Conservation (phyloP, 2,888 invertebrate species). For the Eristalinus sepulchralis region DNA sequence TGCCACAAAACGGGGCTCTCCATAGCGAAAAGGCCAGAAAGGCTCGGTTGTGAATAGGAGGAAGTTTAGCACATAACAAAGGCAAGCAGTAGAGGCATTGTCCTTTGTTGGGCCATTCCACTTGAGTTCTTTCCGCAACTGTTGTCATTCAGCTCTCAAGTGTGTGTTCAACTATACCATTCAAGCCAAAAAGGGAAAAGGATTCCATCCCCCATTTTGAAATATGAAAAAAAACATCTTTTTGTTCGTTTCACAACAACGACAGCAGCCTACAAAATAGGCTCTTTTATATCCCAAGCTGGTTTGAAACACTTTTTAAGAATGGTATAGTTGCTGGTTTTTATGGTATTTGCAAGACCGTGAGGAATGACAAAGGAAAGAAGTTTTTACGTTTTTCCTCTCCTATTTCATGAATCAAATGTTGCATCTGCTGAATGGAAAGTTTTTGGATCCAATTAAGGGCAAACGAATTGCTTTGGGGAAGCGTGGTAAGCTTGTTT, state of each 20-base stretch:
- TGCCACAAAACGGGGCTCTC: conserved; percentile 34
- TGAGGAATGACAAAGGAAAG: conserved; percentile 41
- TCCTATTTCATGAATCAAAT: conserved; percentile 60
- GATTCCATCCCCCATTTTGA: conserved; percentile 21
- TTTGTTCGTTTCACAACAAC: conserved; percentile 42
- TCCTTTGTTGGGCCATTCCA: conserved; percentile 67
- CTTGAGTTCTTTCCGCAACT: conserved; percentile 69
- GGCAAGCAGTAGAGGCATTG: conserved; percentile 52
- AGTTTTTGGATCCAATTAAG: conserved; percentile 60
- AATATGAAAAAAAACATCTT: conserved; percentile 40
- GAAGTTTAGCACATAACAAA: conserved; percentile 64
- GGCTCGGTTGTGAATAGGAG: conserved; percentile 25
- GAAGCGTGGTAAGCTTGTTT: conserved; percentile 8
- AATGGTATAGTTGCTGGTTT: conserved; percentile 39
- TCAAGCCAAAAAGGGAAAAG: conserved; percentile 26
- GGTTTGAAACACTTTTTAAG: conserved; percentile 55
- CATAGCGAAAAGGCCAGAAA: conserved; percentile 21
- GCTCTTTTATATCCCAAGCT: conserved; percentile 50
- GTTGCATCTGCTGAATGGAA: conserved; percentile 57
- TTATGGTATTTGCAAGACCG: conserved; percentile 40
- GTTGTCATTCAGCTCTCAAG: conserved; percentile 66
- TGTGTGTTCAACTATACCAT: conserved; percentile 66
- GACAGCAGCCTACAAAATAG: conserved; percentile 50
- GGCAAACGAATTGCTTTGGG: conserved; percentile 37
- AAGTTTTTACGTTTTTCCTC: conserved; percentile 17